Evolutionary conservation across 1,140 invertebrate genomes (phyloP).

Genomic region (Calephelis virginiensis): DNA sequence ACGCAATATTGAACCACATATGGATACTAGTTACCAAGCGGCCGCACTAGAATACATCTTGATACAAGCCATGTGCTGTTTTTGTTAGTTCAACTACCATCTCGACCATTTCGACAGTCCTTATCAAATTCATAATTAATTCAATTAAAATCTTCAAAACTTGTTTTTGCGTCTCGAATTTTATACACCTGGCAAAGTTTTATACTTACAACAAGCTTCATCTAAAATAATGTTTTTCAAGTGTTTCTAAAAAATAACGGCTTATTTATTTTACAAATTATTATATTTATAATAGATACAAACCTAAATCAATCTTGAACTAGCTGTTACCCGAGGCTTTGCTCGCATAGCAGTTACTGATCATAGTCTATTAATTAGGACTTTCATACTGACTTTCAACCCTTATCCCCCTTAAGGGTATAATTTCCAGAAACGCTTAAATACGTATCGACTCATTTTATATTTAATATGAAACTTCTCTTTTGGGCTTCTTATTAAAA

Average conservation of each 20-base stretch:
- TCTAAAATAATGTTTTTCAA: not conserved
- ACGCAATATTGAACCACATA: conserved; percentile 5
- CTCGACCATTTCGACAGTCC: conserved; percentile 1
- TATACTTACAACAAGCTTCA: not conserved
- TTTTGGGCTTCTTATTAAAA: too few relatives aligned
- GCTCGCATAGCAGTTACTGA: too few relatives aligned
- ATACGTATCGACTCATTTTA: too few relatives aligned
- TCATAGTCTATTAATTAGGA: too few relatives aligned
- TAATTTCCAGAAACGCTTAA: too few relatives aligned
- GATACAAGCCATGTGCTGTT: not conserved
- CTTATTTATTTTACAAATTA: too few relatives aligned
- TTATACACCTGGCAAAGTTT: not conserved
- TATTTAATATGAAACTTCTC: too few relatives aligned
- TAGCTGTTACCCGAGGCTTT: too few relatives aligned
- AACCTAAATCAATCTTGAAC: too few relatives aligned
- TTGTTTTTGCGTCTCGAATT: not conserved
- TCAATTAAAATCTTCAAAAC: conserved; percentile 3
- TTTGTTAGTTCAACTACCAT: conserved; percentile 4
- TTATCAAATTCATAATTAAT: conserved; percentile 15
- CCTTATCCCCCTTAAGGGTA: too few relatives aligned
- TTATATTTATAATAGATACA: too few relatives aligned
- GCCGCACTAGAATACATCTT: conserved; percentile 2
- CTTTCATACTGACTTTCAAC: too few relatives aligned
- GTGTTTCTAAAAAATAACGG: not conserved
- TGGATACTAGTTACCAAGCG: not conserved